Evolutionary conservation across 2,113 vertebrate genomes (phyloP).

Genomic region (Litocranius walleri): DNA sequence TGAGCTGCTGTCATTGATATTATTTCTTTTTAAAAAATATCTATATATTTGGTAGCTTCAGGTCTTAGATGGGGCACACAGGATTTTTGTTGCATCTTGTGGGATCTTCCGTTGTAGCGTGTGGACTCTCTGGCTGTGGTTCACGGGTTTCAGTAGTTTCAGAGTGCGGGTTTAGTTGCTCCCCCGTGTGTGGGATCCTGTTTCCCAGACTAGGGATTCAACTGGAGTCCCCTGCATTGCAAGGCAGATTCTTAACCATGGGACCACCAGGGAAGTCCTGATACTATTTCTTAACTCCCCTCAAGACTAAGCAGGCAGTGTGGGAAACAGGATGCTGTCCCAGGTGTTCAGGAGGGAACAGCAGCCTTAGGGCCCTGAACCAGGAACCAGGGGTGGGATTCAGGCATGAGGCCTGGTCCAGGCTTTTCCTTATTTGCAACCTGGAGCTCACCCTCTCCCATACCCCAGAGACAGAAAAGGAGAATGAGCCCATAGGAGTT

Average conservation of each 20-base stretch:
- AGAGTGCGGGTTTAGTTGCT: background rate
- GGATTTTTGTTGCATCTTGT: background rate
- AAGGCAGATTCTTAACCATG: background rate
- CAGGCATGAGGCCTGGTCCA: rapidly evolving
- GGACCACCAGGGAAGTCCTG: background rate
- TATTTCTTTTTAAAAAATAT: background rate
- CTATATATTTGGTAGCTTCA: background rate
- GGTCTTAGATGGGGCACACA: background rate
- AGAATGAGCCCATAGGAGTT: rapidly evolving
- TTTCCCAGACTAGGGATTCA: background rate
- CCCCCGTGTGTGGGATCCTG: background rate
- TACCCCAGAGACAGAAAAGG: background rate
- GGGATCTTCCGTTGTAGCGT: background rate
- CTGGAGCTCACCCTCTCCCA: background rate
- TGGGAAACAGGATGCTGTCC: too few species aligned
- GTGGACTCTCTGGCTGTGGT: background rate
- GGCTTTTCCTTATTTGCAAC: background rate
- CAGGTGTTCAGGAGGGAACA: background rate
- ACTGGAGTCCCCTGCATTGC: background rate
- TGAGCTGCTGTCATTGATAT: background rate
- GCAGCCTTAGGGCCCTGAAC: background rate
- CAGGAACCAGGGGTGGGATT: too few species aligned
- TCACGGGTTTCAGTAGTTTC: background rate
- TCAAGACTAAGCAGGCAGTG: background rate
- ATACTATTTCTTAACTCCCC: background rate